Conservation (phyloP, 1,140 invertebrate species). For the Varroa destructor region DNA sequence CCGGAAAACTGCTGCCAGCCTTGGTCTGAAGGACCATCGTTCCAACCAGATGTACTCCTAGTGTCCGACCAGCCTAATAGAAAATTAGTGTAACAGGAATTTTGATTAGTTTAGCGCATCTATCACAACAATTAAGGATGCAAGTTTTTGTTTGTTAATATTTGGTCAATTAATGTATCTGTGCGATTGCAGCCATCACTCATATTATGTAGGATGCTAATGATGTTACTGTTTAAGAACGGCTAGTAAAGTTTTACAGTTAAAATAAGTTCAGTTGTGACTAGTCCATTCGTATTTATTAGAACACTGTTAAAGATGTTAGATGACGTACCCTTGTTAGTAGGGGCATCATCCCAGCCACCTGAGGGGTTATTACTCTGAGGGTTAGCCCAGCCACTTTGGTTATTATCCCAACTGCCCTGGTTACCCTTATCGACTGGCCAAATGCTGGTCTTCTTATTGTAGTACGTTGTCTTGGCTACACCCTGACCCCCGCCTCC, state of each 20-base stretch:
- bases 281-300: too few species aligned
- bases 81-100: constrained; percentile 2
- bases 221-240: too few species aligned
- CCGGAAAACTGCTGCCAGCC: constrained; percentile 13
- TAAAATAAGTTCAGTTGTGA: too few species aligned
- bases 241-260: too few species aligned
- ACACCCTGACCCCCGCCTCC: not conserved
- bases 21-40: not conserved
- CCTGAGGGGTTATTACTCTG: constrained; percentile 21
- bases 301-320: too few species aligned
- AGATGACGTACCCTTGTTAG: constrained; percentile 21
- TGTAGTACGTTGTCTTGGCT: constrained; percentile 21
- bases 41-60: constrained; percentile 8
- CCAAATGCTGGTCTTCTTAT: constrained; percentile 22
- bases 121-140: not conserved
- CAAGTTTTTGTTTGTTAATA: not conserved
- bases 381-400: constrained; percentile 15
- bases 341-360: constrained; percentile 20
- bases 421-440: constrained; percentile 18
- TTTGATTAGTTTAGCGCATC: too few species aligned
- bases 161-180: not conserved
- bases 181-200: not conserved
- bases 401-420: not conserved
- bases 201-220: too few species aligned
- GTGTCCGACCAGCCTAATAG: constrained; percentile 16